These are phyloP conservation scores for Vireo altiloquus DNA, from an alignment of 2,113 vertebrate species.

Conservation along the genomic window DNA sequence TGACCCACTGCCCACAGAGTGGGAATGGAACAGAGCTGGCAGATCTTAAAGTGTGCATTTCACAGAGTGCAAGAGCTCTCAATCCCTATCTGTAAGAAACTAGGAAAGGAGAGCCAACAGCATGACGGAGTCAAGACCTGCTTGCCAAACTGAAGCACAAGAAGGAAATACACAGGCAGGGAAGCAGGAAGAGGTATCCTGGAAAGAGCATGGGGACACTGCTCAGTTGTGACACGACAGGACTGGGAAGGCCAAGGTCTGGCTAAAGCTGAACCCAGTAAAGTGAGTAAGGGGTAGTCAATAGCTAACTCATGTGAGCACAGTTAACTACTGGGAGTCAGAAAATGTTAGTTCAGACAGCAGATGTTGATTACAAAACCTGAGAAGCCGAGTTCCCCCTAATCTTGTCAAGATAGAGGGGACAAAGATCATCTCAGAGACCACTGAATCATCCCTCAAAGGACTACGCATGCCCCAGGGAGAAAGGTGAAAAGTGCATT, in stretches of 20 bases:
- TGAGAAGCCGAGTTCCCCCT: too few relatives aligned
- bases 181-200: neutral
- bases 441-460: too few relatives aligned
- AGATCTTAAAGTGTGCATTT: neutral
- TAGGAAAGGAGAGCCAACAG: neutral
- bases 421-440: too few relatives aligned
- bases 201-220: neutral
- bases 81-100: neutral
- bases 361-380: too few relatives aligned
- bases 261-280: neutral
- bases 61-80: neutral
- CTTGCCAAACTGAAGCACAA: neutral
- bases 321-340: too few relatives aligned
- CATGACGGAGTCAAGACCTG: neutral
- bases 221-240: neutral
- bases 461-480: too few relatives aligned
- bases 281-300: too few relatives aligned
- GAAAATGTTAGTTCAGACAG: too few relatives aligned
- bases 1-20: neutral
- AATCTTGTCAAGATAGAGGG: too few relatives aligned
- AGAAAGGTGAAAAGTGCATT: too few relatives aligned
- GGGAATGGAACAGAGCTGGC: neutral
- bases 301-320: too few relatives aligned
- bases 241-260: neutral
- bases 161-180: neutral